Evolutionary conservation across 2,113 vertebrate genomes (phyloP), one percentile per base, ranked within the genome.

Genomic region (Microtus pennsylvanicus): DNA sequence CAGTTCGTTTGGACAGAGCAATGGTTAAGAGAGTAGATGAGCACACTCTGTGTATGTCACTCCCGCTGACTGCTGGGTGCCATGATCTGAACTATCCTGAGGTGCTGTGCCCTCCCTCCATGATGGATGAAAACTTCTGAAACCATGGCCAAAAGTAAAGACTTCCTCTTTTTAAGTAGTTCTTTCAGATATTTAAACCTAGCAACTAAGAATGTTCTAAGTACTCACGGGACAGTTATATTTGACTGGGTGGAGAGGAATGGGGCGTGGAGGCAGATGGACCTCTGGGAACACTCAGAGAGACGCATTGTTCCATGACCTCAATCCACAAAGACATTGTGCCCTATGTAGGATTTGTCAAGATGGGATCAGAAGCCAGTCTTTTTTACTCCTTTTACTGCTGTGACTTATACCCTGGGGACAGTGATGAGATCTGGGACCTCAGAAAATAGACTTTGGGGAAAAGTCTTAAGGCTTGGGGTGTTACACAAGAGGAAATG

Each of bases 401-500:
- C 13, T 78, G 11, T 52, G 5, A 47, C 13, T 38, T 33, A 17
- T 35, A 11, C 45, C 55, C 75, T 80, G 74, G 90, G 70, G 52
- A 93, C 35, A 55, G 9, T 10, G 47, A 75, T 58, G 65, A 89
- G 10, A 45, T 61, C 72, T 77, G 16, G 38, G 61, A 82, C 21
- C 1, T 67, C 50, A 80, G 52, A 74, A 96, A 75, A 4, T 7
- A 72, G 75, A 65, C 92, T 87, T 89, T 85, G 33, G 63, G 70
- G n/a, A 63, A 87, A 72, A 7, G 24, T 91, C 47, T 93, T 95
- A 58, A 96, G 83, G 78, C 70, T 24, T 55, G 38, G 38, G 45
- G 45, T 92, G 30, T 93, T 90, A 55, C 47, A 26, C 45, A 93
- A 93, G 33, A 95, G 69, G 76, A 75, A 45, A 21, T 76, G 83